These are phyloP conservation scores for Leptopterna dolabrata DNA, from an alignment of 2,888 invertebrate genomes.

Conservation along the genomic window DNA sequence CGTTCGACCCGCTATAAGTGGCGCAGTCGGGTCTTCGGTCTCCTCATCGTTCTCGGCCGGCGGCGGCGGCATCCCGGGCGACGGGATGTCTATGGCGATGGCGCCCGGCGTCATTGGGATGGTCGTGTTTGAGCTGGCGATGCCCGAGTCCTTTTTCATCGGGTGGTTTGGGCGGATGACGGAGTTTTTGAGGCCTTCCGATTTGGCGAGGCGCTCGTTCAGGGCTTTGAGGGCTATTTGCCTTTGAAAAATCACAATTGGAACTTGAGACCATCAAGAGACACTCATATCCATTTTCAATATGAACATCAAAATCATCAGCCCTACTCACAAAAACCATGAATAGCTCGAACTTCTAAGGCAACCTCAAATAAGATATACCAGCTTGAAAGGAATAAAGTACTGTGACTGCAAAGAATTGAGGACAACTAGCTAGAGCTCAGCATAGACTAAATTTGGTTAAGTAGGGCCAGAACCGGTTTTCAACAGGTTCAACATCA, in stretches of 20 bases:
- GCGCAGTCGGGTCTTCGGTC: slow-evolving; percentile 39
- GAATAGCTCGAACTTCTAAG: no score
- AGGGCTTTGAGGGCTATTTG: slow-evolving; percentile 95
- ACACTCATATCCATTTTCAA: no score
- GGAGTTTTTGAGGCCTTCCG: slow-evolving; percentile 42
- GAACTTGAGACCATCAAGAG: neutral
- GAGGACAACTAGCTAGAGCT: no score
- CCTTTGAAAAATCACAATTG: slow-evolving; percentile 70
- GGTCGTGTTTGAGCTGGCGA: slow-evolving; percentile 12
- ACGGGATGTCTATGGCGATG: slow-evolving; percentile 41
- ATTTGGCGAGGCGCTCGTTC: slow-evolving; percentile 67
- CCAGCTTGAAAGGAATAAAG: no score
- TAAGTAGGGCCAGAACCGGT: no score
- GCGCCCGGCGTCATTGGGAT: slow-evolving; percentile 43
- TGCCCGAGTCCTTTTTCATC: neutral
- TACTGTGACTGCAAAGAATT: no score
- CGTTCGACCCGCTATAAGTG: slow-evolving; percentile 37
- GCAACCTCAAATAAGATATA: no score
- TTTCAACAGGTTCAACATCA: no score
- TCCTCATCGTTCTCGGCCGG: slow-evolving; percentile 19
- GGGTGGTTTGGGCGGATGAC: neutral
- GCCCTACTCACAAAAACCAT: no score
- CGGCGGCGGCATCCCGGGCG: slow-evolving; percentile 29
- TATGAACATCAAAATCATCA: no score
- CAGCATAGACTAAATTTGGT: no score